Evolutionary conservation across 2,113 vertebrate genomes (phyloP).

Genomic region (Pollachius pollachius): DNA sequence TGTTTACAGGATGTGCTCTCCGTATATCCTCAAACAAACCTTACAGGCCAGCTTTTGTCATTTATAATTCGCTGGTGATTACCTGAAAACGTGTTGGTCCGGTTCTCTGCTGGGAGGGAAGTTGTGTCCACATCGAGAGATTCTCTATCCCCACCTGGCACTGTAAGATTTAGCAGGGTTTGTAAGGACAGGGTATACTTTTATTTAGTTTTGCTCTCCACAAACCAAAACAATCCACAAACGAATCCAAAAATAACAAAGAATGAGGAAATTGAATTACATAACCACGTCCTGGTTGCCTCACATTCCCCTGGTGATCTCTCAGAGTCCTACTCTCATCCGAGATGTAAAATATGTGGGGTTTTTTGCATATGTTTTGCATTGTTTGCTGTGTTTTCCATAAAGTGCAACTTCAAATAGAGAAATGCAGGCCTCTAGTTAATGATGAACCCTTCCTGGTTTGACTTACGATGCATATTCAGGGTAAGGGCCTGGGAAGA

Average conservation of each 20-base stretch:
- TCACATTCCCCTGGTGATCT: neutral
- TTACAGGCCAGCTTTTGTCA: too few relatives aligned
- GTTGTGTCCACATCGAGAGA: conserved; percentile 37
- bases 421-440: too few relatives aligned
- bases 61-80: conserved; percentile 22
- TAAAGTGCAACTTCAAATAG: too few relatives aligned
- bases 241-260: too few relatives aligned
- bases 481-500: conserved; percentile 51
- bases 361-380: too few relatives aligned
- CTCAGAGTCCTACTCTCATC: neutral
- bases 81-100: conserved; percentile 53
- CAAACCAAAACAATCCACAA: neutral
- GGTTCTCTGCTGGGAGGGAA: conserved; percentile 38
- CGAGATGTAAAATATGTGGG: neutral
- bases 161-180: conserved; percentile 37
- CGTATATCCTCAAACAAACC: too few relatives aligned
- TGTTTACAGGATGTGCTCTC: too few relatives aligned
- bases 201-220: conserved; percentile 8
- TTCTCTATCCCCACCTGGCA: conserved; percentile 30
- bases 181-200: neutral
- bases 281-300: neutral
- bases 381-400: too few relatives aligned
- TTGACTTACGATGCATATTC: conserved; percentile 72
- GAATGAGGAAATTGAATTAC: neutral
- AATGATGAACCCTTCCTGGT: too few relatives aligned